Evolutionary conservation across 92 coral and sea anemone genomes (phyloP).

Genomic region (Parazoanthus swiftii): DNA sequence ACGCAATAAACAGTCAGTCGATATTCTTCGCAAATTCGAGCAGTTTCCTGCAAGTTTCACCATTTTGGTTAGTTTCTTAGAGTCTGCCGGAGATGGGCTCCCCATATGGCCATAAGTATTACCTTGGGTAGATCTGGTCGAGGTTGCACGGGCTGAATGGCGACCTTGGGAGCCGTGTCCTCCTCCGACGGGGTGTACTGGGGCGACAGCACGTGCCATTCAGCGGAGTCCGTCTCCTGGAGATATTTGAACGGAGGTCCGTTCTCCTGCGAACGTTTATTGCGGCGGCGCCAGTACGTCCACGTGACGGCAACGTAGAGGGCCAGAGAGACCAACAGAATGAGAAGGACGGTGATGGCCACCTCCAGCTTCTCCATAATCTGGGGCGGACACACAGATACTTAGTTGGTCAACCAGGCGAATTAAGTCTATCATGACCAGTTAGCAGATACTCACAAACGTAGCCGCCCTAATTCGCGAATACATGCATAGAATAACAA

Average conservation of each 20-base stretch:
- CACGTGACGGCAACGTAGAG: conserved; percentile 74
- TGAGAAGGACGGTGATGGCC: conserved; percentile 65
- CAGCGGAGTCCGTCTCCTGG: conserved; percentile 49
- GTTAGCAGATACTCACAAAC: too few species aligned
- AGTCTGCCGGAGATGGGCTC: too few species aligned
- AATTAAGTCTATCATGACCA: too few species aligned
- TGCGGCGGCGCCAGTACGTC: conserved; percentile 65
- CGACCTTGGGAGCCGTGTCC: conserved; percentile 69
- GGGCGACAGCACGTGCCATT: conserved; percentile 44
- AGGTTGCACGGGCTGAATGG: conserved; percentile 82
- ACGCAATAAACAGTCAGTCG: too few species aligned
- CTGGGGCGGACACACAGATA: conserved; percentile 40
- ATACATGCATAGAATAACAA: too few species aligned
- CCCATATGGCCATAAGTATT: not conserved
- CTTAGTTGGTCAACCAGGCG: too few species aligned
- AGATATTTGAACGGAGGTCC: conserved; percentile 49
- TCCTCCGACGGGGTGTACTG: conserved; percentile 62
- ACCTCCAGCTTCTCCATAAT: conserved; percentile 79
- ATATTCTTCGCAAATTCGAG: too few species aligned
- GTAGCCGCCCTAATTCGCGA: too few species aligned
- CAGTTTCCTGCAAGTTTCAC: too few species aligned
- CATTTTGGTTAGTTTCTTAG: too few species aligned
- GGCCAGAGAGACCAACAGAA: conserved; percentile 65
- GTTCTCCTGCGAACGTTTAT: conserved; percentile 44
- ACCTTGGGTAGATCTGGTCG: conserved; percentile 78